Percentiles rank a stretch among this genome's conserved stretches.
Conservation (phyloP, 2,888 invertebrate species). For the Conomelus anceps region DNA sequence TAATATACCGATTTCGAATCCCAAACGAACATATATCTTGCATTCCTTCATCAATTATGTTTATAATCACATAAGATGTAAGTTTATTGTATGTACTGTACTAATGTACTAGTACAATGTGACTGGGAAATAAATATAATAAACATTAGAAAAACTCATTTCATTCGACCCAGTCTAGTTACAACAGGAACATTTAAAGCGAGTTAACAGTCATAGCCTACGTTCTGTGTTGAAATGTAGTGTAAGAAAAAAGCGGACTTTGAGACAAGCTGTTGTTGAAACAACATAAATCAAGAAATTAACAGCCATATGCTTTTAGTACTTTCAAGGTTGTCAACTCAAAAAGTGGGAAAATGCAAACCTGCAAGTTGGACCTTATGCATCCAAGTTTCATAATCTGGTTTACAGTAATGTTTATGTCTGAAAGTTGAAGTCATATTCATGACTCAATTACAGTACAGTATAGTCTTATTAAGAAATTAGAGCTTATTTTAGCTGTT, state of each 20-base stretch:
- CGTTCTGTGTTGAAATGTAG: not conserved
- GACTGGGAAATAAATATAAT: not conserved
- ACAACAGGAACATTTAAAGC: not conserved
- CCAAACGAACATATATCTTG: too few species aligned
- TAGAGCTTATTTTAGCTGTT: too few species aligned
- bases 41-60: too few species aligned
- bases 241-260: not conserved
- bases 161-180: not conserved
- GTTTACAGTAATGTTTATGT: not conserved
- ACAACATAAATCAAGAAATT: not conserved
- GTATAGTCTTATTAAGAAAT: not conserved
- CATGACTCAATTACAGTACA: not conserved
- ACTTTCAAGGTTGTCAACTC: not conserved
- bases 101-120: not conserved
- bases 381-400: not conserved
- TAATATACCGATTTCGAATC: too few species aligned
- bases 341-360: not conserved
- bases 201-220: too few species aligned
- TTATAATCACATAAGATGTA: too few species aligned
- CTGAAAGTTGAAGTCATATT: not conserved
- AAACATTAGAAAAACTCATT: not conserved
- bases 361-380: not conserved
- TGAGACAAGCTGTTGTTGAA: not conserved
- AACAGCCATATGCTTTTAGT: not conserved
- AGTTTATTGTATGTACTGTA: not conserved